Evolutionary conservation across 2,888 invertebrate genomes (phyloP), one percentile per base, ranked within the genome.

Genomic region (Coelopa pilipes): DNA sequence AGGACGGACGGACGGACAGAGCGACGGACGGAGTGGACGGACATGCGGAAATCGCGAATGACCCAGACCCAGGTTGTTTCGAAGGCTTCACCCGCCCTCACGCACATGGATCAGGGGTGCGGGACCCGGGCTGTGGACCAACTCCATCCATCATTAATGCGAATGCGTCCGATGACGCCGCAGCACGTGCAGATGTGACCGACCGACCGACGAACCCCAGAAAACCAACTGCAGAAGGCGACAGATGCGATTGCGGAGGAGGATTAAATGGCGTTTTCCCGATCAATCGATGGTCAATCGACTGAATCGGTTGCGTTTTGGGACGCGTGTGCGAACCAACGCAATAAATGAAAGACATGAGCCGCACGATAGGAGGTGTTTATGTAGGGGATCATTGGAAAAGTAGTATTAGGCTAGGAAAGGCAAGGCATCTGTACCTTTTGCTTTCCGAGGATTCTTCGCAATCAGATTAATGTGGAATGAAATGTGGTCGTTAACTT

Each of bases 161-260:
- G n/a, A 45, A 62, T 62, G n/a, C 45, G 12, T 21, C 34, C 5
- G n/a, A n/a, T 45, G 45, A 13, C 24, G n/a, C 62, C 19, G 62
- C 13, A 21, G 45, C 45, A 62, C 24, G 45, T 45, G 45, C 57
- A 68, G 34, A 68, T 50, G 68, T 68, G 34, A 34, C 34, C 34
- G 34, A 34, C 7, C 55, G 34, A 34, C 34, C 34, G 34, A 34
- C 7, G 34, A 34, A 34, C 34, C 34, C 34, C 34, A 4, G 34
- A 7, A 34, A 34, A 7, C 53, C n/a, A 53, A 53, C 53, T 53
- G 53, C 53, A 53, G 53, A 53, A 13, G 3, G 53, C 53, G 13
- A n/a, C 53, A 53, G n/a, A 53, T 13, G 53, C 15, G n/a, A 15
- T n/a, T 53, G 53, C 2, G 53, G n/a, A n/a, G 10, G 53, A 53